phyloP scores from a whole-genome alignment of 2,888 invertebrate species.

The Cheilosia variabilis region DNA sequence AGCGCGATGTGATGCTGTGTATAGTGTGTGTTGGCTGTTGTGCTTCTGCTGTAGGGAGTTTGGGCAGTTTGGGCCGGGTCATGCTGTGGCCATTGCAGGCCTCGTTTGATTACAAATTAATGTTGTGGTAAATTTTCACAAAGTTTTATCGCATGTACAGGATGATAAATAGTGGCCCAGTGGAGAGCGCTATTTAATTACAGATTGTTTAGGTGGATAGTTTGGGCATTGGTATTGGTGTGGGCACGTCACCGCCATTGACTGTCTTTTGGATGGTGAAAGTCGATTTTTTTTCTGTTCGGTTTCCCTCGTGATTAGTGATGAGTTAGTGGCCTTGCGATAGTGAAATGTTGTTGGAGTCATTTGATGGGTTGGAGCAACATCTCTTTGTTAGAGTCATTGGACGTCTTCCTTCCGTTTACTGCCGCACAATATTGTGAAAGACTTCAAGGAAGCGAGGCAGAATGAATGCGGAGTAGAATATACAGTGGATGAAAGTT shows the following conservation, averaged over 20 bases:
- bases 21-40: conserved; percentile 33
- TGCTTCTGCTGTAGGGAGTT: conserved; percentile 35
- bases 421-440: too few species aligned
- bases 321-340: neutral
- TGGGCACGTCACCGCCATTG: neutral
- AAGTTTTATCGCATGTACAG: conserved; percentile 40
- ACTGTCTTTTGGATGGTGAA: conserved; percentile 41
- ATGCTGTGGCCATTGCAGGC: conserved; percentile 35
- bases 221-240: neutral
- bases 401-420: too few species aligned
- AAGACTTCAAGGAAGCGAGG: too few species aligned
- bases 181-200: conserved; percentile 61
- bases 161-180: conserved; percentile 64
- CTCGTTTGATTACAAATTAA: conserved; percentile 74
- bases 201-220: conserved; percentile 34
- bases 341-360: neutral
- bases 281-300: conserved; percentile 13
- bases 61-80: conserved; percentile 40
- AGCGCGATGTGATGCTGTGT: conserved; percentile 7
- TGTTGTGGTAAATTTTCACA: conserved; percentile 68
- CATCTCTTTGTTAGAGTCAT: too few species aligned
- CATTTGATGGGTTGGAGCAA: neutral
- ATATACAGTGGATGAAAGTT: too few species aligned
- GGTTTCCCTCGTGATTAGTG: neutral
- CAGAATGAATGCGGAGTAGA: too few species aligned